phyloP scores from a whole-genome alignment of 2,113 vertebrate species.

The Myotis davidii region DNA sequence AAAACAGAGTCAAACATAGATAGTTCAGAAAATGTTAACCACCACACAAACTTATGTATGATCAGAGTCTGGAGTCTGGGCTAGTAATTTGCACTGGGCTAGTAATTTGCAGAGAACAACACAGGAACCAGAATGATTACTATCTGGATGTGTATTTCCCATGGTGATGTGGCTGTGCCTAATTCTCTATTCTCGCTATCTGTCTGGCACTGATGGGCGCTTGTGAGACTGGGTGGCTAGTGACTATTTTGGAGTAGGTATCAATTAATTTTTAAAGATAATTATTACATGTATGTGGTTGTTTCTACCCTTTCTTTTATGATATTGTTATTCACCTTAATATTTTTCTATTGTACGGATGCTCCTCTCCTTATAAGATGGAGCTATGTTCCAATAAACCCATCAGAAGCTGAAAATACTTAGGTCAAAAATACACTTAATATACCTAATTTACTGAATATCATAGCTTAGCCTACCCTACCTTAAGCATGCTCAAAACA shows the following conservation, averaged over 20 bases:
- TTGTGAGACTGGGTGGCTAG: background rate
- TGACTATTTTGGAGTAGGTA: background rate
- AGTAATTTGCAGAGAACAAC: background rate
- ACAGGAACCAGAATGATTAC: background rate
- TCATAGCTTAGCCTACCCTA: background rate
- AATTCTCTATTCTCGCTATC: background rate
- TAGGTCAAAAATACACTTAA: background rate
- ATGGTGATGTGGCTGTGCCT: background rate
- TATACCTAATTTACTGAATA: background rate
- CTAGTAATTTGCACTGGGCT: background rate
- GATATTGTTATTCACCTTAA: background rate
- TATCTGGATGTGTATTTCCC: background rate
- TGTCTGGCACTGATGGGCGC: background rate
- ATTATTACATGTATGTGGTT: background rate
- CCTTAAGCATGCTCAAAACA: background rate
- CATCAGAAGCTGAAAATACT: background rate
- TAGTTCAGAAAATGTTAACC: background rate
- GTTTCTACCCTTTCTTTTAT: background rate
- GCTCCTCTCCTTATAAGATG: background rate
- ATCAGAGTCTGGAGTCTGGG: background rate
- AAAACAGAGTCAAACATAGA: background rate
- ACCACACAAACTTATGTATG: background rate
- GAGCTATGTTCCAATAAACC: background rate
- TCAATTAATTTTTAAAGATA: background rate
- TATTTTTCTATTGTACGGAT: background rate